These are phyloP conservation scores for Actias luna DNA, from an alignment of 2,888 invertebrate genomes.

Conservation along the genomic window DNA sequence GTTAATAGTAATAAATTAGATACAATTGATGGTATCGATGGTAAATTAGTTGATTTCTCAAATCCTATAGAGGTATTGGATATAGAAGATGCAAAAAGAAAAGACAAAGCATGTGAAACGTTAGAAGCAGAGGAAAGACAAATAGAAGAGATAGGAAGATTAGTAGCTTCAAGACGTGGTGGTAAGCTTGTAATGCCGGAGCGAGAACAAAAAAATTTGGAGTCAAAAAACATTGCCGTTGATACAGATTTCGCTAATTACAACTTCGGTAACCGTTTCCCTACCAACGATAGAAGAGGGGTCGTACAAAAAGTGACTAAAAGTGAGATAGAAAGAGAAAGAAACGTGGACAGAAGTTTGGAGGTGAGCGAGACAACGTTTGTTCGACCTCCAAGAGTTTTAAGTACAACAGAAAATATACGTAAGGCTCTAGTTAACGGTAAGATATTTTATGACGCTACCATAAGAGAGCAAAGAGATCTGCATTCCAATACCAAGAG, in stretches of 20 bases:
- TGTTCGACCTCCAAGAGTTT: conserved; percentile 66
- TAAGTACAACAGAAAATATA: conserved; percentile 69
- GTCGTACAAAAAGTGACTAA: conserved; percentile 67
- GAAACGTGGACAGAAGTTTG: conserved; percentile 58
- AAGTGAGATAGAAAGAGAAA: conserved; percentile 68
- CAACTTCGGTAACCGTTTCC: conserved; percentile 66
- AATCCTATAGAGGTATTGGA: conserved; percentile 71
- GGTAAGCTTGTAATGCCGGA: conserved; percentile 67
- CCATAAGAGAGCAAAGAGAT: conserved; percentile 66
- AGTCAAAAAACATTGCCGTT: conserved; percentile 60
- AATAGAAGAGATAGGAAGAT: conserved; percentile 74
- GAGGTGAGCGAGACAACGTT: conserved; percentile 75
- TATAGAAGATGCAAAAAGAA: conserved; percentile 61
- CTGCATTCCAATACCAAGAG: conserved; percentile 50
- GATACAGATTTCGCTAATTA: conserved; percentile 64
- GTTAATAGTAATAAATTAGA: conserved; percentile 45
- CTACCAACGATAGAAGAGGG: conserved; percentile 61
- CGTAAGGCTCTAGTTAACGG: conserved; percentile 73
- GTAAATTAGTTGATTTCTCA: conserved; percentile 67
- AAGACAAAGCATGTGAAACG: conserved; percentile 51
- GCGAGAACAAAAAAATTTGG: conserved; percentile 66
- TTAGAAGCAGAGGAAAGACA: conserved; percentile 75
- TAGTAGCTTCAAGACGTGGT: conserved; percentile 65
- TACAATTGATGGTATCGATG: conserved; percentile 67
- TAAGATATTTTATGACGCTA: conserved; percentile 74